Evolutionary conservation across 2,797 vertebrate species (phyloP), one percentile per base, ranked within the genome.

Genomic region (Lacerta agilis): DNA sequence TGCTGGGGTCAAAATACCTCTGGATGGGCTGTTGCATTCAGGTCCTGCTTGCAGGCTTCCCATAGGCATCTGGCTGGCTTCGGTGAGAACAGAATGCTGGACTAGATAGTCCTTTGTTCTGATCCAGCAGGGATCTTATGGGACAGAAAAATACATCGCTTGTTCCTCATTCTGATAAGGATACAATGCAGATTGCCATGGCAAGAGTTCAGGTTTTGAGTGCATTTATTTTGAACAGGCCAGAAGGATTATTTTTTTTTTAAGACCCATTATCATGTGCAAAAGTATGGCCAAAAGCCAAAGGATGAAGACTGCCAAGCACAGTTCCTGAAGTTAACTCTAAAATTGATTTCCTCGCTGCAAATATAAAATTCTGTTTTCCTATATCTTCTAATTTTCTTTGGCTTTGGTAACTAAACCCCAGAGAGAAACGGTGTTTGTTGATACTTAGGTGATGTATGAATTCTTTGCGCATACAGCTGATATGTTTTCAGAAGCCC

Each of bases 371-470:
- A 90, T 75, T 27, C 29, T 67, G n/a, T 67, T 90, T 91, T 84
- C 64, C 36, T 71, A 33, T 58, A 61, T 33, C 55, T 87, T 73
- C 71, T 87, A 72, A 87, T 81, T 78, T 84, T 85, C 38, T 41
- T 78, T 90, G 8, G 83, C 88, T 94, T 75, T 87, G 91, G 75
- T 79, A 88, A 88, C 43, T 41, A 86, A 85, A 85, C 77, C 77
- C n/a, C 84, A 83, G 27, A 80, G 33, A 93, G 45, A 8, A 92
- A 58, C 71, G 49, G 15, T 41, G 84, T 8, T 79, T 69, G 55
- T 76, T 58, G 33, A 89, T 49, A 89, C 36, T 71, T 55, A 72
- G 55, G 33, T 69, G 71, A 92, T 81, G 8, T 91, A 77, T 27
- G 41, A 90, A 91, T 86, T 38, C 38, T 91, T 93, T 92, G 20